These are phyloP conservation scores for Iselma pallidipennis DNA, from an alignment of 2,888 invertebrate genomes.

Conservation along the genomic window DNA sequence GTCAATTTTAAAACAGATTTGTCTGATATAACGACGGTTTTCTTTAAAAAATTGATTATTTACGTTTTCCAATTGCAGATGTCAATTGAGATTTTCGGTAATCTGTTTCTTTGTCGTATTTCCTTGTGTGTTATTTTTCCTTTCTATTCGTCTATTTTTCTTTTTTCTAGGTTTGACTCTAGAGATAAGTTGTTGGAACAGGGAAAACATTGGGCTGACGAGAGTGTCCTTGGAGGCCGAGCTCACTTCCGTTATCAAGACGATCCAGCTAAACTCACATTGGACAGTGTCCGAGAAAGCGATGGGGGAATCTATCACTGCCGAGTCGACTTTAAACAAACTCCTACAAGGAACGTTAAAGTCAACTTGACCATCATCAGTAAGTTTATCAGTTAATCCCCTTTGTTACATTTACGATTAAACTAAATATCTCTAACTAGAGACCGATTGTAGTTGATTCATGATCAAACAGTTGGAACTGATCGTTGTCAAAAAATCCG, in stretches of 20 bases:
- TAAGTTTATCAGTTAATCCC: slow-evolving; percentile 61
- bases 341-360: slow-evolving; percentile 84
- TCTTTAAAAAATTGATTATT: no score
- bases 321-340: slow-evolving; percentile 87
- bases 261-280: slow-evolving; percentile 74
- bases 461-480: no score
- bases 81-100: slow-evolving; percentile 2
- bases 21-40: no score
- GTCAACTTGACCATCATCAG: slow-evolving; percentile 89
- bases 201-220: slow-evolving; percentile 83
- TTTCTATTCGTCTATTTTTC: slow-evolving; percentile 1
- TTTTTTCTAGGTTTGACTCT: slow-evolving; percentile 68
- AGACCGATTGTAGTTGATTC: no score
- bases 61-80: background rate
- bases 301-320: slow-evolving; percentile 87
- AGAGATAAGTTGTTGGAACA: slow-evolving; percentile 72
- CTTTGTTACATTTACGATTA: slow-evolving; percentile 28
- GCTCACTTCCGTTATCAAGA: slow-evolving; percentile 77
- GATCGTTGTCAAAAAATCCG: no score
- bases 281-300: slow-evolving; percentile 72
- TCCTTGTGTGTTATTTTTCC: background rate
- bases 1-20: background rate
- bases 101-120: slow-evolving; percentile 16
- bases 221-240: slow-evolving; percentile 71
- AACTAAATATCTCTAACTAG: background rate